Conservation (phyloP, 64 coral and sea anemone genomes). For the Astreopora myriophthalma region DNA sequence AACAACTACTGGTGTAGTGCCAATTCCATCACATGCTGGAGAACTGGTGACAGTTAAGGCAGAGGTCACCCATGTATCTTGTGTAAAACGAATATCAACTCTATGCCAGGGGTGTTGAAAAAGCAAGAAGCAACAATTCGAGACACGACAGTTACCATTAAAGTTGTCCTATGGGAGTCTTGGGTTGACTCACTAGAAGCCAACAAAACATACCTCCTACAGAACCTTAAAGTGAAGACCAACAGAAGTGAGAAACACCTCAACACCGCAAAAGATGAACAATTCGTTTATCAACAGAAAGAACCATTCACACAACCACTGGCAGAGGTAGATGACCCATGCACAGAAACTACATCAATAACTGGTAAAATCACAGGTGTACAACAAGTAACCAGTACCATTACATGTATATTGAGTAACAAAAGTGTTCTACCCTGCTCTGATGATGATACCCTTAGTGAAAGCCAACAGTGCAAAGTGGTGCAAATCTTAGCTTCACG, state of each 20-base stretch:
- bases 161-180: conserved; percentile 10
- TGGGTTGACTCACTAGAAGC: not conserved
- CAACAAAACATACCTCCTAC: conserved; percentile 19
- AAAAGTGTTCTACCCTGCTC: conserved; percentile 46
- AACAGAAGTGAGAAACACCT: not conserved
- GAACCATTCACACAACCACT: conserved; percentile 17
- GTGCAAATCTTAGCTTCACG: conserved; percentile 39
- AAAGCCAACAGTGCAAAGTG: conserved; percentile 47
- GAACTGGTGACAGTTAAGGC: too few species aligned
- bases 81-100: too few species aligned
- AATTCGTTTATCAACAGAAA: not conserved
- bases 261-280: conserved; percentile 8
- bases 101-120: too few species aligned
- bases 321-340: conserved; percentile 43
- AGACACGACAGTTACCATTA: not conserved
- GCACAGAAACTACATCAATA: conserved; percentile 39
- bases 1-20: too few species aligned
- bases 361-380: conserved; percentile 65
- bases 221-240: conserved; percentile 26
- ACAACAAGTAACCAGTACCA: conserved; percentile 50
- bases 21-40: too few species aligned
- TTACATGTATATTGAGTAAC: conserved; percentile 22
- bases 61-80: too few species aligned
- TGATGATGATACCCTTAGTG: conserved; percentile 26
- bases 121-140: too few species aligned